A percentile compares a stretch with the other conserved stretches of the same genome.
These are phyloP conservation scores for Hephaestus fuliginosus DNA, from an alignment of 2,797 vertebrate species.

Conservation along the genomic window DNA sequence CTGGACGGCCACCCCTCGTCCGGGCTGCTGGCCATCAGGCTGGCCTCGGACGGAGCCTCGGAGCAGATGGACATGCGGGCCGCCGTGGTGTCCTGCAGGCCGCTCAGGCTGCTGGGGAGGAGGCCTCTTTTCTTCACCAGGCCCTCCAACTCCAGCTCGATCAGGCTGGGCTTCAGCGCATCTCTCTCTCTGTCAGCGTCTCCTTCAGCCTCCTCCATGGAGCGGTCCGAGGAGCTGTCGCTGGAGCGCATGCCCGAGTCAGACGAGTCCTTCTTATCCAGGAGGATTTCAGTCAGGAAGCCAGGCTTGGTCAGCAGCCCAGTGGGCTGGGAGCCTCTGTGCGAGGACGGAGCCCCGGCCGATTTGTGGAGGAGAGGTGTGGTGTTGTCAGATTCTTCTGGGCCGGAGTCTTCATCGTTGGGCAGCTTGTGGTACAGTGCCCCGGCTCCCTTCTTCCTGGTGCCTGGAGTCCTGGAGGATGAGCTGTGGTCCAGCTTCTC, in stretches of 20 bases:
- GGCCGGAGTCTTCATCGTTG: slow-evolving; percentile 92
- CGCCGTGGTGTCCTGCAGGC: slow-evolving; percentile 89
- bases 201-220: slow-evolving; percentile 88
- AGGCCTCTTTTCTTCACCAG: slow-evolving; percentile 87
- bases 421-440: slow-evolving; percentile 92
- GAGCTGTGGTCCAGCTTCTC: slow-evolving; percentile 93
- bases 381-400: slow-evolving; percentile 92
- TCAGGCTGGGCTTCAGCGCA: slow-evolving; percentile 84
- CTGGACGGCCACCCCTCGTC: slow-evolving; percentile 92
- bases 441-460: slow-evolving; percentile 87
- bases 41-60: slow-evolving; percentile 89
- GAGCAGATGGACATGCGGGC: slow-evolving; percentile 99
- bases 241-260: slow-evolving; percentile 94
- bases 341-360: slow-evolving; percentile 58
- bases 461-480: slow-evolving; percentile 84
- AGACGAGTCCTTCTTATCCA: slow-evolving; percentile 95
- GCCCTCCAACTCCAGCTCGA: slow-evolving; percentile 92
- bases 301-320: slow-evolving; percentile 82
- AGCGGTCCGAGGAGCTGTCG: slow-evolving; percentile 93
- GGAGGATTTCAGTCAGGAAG: slow-evolving; percentile 87
- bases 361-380: slow-evolving; percentile 91
- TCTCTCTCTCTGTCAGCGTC: slow-evolving; percentile 81
- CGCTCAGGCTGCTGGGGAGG: slow-evolving; percentile 89
- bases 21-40: slow-evolving; percentile 93
- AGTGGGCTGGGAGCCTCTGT: slow-evolving; percentile 78